Base-by-base conservation (phyloP, 1,140 invertebrate genomes). In the Drosophila tsacasi region DNA sequence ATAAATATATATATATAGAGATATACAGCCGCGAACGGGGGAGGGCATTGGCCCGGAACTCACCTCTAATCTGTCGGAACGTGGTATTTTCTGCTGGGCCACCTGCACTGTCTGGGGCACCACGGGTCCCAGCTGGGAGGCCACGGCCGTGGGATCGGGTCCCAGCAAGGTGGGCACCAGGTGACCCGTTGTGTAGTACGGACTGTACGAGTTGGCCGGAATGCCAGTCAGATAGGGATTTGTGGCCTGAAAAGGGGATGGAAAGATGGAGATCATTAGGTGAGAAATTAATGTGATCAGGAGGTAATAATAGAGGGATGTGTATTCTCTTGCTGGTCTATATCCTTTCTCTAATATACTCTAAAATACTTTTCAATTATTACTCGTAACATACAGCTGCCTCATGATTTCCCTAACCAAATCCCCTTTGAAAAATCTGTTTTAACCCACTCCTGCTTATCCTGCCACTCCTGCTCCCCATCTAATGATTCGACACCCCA, bases 61-160 rank as follows among this genome's bases (percentile, higher is more conserved):
- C 96, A 99, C 98, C 97, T 99, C 98, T 94, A 99, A 96, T 94
- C 98, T 95, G 94, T 99, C 98, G 92, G 97, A 97, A 93, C 98
- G 96, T 74, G 97, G 97, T 95, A 98, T 95, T 95, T 99, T 99
- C 95, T 98, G 97, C 94, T 97, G 97, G 94, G 96, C 95, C 72
- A 96, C 95, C 75, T 92, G 92, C 57, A 97, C 96, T 79, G 96
- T 96, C 94, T 97, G 97, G 92, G 96, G 97, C 84, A 98, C 97
- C 85, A 96, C 96, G 71, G 94, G 93, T 79, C 96, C 95, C 58
- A 96, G 93, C 37, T 95, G 96, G 82, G 96, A 96, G 59, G 96
- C 96, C 93, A 98, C 97, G 68, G 96, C 78, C 82, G 94, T 78
- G 49, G 96, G 97, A 93, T 98, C 97, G 66, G 96, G 96, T 49